Percentiles rank a stretch among this genome's conserved stretches.
phyloP scores from a whole-genome alignment of 2,888 invertebrate species.

The Latrodectus hesperus region DNA sequence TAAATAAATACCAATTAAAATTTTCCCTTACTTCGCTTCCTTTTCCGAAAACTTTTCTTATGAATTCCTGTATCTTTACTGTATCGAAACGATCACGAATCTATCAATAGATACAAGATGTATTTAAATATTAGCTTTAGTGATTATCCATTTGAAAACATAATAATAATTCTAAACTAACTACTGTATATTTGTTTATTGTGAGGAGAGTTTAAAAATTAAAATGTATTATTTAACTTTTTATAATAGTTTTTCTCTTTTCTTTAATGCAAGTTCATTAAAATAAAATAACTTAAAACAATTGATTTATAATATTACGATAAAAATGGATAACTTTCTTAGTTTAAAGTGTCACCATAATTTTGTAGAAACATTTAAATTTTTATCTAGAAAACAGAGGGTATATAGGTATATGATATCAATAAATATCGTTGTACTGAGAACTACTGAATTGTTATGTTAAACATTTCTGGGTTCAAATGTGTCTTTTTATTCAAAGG shows the following conservation, averaged over 20 bases:
- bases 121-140: background rate
- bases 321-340: too few species aligned
- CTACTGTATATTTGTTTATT: background rate
- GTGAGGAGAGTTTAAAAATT: background rate
- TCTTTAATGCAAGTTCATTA: too few species aligned
- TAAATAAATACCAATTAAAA: background rate
- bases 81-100: constrained; percentile 25
- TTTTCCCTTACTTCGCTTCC: constrained; percentile 43
- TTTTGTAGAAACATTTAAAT: too few species aligned
- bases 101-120: constrained; percentile 6
- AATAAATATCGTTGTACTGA: too few species aligned
- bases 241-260: background rate
- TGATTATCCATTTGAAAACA: background rate
- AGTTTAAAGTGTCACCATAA: too few species aligned
- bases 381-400: too few species aligned
- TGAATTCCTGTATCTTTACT: constrained; percentile 13
- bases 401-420: too few species aligned
- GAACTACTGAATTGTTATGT: too few species aligned
- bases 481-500: too few species aligned
- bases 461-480: too few species aligned
- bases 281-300: too few species aligned
- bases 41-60: constrained; percentile 37
- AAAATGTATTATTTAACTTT: background rate
- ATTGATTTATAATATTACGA: too few species aligned
- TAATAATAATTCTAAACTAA: background rate